Evolutionary conservation across 2,888 invertebrate genomes (phyloP), one percentile per base, ranked within the genome.

Genomic region (Plagodis dolabraria): DNA sequence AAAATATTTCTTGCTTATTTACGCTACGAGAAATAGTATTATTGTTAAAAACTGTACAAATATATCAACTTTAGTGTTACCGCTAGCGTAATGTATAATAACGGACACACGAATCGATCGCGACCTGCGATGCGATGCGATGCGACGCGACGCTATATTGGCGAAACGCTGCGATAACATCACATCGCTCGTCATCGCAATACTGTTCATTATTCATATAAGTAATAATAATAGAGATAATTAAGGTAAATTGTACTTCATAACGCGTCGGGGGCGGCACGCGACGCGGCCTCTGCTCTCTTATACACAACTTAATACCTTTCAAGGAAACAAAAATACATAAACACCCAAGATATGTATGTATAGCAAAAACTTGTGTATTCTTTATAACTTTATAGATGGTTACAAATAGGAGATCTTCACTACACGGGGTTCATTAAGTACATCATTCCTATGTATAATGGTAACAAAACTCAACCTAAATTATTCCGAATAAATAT

Each of bases 31-130:
- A 91, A 87, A 87, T 89, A 77, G 74, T 77, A 75, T 77, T 80
- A 89, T 88, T 81, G 81, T 86, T 89, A 89, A 87, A 88, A 90
- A 89, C 92, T 92, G 92, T 92, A 92, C 92, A 92, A 91, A 92
- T 88, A 85, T 86, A 83, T 84, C 81, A 76, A 87, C 77, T 76
- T 76, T 72, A 80, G 78, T 78, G 83, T 83, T 60, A 82, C 76
- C 74, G 81, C 85, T 85, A 85, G 87, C 87, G 85, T 80, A 77
- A 70, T 64, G 57, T 75, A 74, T 44, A 12, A 74, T 74, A 72
- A 75, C 76, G 80, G 74, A 70, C 51, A 43, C 43, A 49, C 57
- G 47, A 47, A 44, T 36, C 40, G 57, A 46, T n/a, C 56, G 49
- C 52, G 51, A 43, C 11, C 54, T 44, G 48, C 22, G 22, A 22